Base-by-base conservation (phyloP, 2,113 vertebrate genomes). In the Urocynchramus pylzowi region DNA sequence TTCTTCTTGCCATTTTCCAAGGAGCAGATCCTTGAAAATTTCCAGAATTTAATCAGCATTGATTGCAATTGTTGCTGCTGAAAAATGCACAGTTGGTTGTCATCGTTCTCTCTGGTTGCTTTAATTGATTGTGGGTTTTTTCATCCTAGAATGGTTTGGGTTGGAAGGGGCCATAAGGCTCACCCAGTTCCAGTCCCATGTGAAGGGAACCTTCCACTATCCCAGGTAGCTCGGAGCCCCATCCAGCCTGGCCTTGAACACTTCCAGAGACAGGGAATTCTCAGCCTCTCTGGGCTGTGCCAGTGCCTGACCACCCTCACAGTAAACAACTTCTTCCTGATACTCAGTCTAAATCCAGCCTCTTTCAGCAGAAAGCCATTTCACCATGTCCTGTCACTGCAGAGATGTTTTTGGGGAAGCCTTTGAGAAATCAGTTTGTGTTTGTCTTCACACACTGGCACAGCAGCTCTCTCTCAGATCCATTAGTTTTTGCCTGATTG, bases 81-180 rank as follows among this genome's bases (percentile, higher is more conserved):
- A 35, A 31, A 87, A 45, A 64, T 13, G 3, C 37, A 17, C 0
- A 1, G 13, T 49, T 2, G 3, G 4, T 49, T 79, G 49, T 42
- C 10, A 15, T 50, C 42, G 75, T 5, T 80, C 3, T 60, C 49
- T 47, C 53, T 19, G 22, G 8, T 63, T 74, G 35, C 11, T 53
- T 50, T 57, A 57, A 79, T 44, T 69, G 18, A n/a, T 4, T 20
- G 21, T 33, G 24, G 42, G 47, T 35, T 49, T 88, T 57, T 64
- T 16, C 8, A 15, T 35, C 10, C 11, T 3, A 3, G 47, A 56
- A 49, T 28, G 35, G 41, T 23, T 84, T 49, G 21, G 17, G 10
- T 37, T 69, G 26, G 54, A 23, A 61, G 8, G 14, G 17, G 7
- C 15, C 13, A 20, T 28, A 23, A 49, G 23, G 12, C 35, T 28